A percentile compares a stretch with the other conserved stretches of the same genome.
These are phyloP conservation scores for Fregetta grallaria DNA, from an alignment of 2,113 vertebrate species.

Conservation along the genomic window DNA sequence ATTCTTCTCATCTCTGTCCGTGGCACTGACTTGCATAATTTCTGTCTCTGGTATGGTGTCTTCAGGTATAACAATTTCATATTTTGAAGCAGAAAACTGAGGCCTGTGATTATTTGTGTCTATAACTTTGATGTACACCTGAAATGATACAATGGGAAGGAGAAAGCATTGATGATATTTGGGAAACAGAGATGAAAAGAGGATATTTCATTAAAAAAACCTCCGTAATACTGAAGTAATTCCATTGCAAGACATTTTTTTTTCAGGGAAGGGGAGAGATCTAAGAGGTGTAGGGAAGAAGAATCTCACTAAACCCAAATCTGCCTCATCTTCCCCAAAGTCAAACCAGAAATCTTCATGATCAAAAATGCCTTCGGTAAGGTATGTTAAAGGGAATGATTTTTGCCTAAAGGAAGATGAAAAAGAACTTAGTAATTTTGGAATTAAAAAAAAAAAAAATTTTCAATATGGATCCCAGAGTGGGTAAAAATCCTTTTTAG, in stretches of 20 bases:
- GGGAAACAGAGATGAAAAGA: background rate
- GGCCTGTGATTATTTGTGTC: slow-evolving; percentile 98
- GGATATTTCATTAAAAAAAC: background rate
- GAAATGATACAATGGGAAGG: background rate
- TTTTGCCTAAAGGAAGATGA: background rate
- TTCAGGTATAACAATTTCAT: slow-evolving; percentile 87
- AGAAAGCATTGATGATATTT: background rate
- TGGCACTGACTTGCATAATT: slow-evolving; percentile 87
- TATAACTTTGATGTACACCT: slow-evolving; percentile 96
- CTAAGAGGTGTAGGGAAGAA: background rate
- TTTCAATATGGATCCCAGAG: background rate
- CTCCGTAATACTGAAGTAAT: background rate
- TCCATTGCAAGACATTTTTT: background rate
- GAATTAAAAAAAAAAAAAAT: background rate
- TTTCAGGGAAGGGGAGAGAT: background rate
- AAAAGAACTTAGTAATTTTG: background rate
- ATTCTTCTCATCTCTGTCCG: slow-evolving; percentile 95
- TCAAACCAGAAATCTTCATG: background rate
- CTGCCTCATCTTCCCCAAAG: background rate
- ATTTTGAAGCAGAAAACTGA: slow-evolving; percentile 86
- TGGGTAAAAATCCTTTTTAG: background rate
- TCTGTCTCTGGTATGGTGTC: slow-evolving; percentile 85
- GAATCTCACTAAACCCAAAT: background rate
- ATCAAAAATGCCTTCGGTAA: background rate
- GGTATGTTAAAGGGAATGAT: background rate